Evolutionary conservation across 2,113 vertebrate genomes (phyloP), one percentile per base, ranked within the genome.

Genomic region (Hylia prasina): DNA sequence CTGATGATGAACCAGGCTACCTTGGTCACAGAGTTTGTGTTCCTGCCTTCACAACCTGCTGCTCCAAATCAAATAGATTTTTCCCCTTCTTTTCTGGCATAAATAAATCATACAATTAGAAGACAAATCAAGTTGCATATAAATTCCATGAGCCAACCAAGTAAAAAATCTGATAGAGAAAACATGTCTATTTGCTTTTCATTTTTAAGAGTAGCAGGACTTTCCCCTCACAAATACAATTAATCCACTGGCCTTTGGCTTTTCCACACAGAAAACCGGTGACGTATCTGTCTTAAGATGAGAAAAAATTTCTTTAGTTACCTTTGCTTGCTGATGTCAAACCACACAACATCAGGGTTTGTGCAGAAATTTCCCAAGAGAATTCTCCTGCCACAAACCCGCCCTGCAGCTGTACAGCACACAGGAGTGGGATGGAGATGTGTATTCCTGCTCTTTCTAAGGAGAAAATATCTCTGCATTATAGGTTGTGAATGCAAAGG

Each of bases 81-180:
- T 19, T 1, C 1, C 6, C 13, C 37, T 82, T 77, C 22, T 89
- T 92, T 94, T 83, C 45, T 83, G 47, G 40, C 48, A 31, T 89
- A 78, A 89, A 87, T 93, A 93, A 90, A 71, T 94, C 48, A 50
- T 64, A 73, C 6, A 56, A 87, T 89, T 90, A 60, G 66, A 88
- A 90, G 71, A 54, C 82, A 88, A 86, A 47, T 84, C 31, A 64
- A 75, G 35, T 48, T 79, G 31, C 42, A 1, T 35, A 37, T 61
- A 71, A 61, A 61, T 84, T 90, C 69, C 11, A 7, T 33, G 37
- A 90, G 40, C 60, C 85, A 92, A 56, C n/a, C 17, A 45, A 77
- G 11, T 75, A 89, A 94, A 94, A 81, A 91, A 61, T 57, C 76
- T 89, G 80, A 71, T 5, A 1, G 16, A 45, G 66, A 77, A 88